Conservation (phyloP, 2,888 invertebrate species). For the Glomeris marginata region DNA sequence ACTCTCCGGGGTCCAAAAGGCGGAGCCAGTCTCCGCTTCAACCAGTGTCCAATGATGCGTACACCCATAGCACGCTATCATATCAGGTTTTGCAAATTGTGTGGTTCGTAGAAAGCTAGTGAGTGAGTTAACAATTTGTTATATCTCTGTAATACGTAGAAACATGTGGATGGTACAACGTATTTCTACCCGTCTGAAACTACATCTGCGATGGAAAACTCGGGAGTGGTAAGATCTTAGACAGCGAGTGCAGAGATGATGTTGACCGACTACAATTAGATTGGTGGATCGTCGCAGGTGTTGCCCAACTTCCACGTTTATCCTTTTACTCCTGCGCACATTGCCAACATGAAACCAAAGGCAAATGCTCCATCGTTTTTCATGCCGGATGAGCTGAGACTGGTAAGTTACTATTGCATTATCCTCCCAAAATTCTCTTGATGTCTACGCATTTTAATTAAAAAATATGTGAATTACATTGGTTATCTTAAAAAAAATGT, state of each 20-base stretch:
- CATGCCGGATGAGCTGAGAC: constrained; percentile 65
- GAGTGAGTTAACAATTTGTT: too few relatives aligned
- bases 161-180: constrained; percentile 64
- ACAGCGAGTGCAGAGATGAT: neutral
- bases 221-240: constrained; percentile 29
- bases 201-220: constrained; percentile 15
- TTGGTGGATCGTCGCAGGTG: constrained; percentile 11
- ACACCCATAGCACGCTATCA: neutral
- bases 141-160: constrained; percentile 21
- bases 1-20: constrained; percentile 18
- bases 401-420: constrained; percentile 24
- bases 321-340: constrained; percentile 29
- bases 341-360: constrained; percentile 32
- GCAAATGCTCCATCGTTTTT: constrained; percentile 45
- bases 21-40: constrained; percentile 17
- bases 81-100: constrained; percentile 5
- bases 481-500: neutral
- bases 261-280: neutral
- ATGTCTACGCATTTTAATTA: too few relatives aligned
- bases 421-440: too few relatives aligned
- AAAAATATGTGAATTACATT: too few relatives aligned
- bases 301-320: constrained; percentile 30
- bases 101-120: too few relatives aligned
- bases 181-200: constrained; percentile 56
- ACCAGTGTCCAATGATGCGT: constrained; percentile 2